Evolutionary conservation across 1,140 invertebrate genomes (phyloP), one percentile per base, ranked within the genome.

Genomic region (Prorops nasuta): DNA sequence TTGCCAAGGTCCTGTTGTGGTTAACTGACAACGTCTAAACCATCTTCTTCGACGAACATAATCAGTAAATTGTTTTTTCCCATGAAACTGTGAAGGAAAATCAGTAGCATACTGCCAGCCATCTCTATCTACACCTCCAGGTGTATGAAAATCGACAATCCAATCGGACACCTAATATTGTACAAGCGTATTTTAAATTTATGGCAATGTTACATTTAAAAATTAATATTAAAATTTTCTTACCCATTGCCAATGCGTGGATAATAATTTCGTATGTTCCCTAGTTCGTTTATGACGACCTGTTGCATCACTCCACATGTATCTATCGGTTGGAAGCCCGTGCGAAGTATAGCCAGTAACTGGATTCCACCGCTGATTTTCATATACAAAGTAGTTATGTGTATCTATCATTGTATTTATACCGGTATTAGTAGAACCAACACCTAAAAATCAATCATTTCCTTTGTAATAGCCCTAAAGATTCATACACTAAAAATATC

Each of bases 41-140:
- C 93, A 96, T 37, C 90, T 78, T 35, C 92, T 79, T 19, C 92
- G 80, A 45, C 94, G 79, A 0, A 94, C 92, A 65, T 91, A 92
- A 77, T 96, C 93, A 1, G 90, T 93, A 51, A 94, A 87, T 44
- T 88, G 81, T 71, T 93, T 94, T 57, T 87, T 84, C 0, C 84
- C 83, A 71, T 95, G 92, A 73, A 92, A 96, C 17, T 83, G 83
- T 0, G 87, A 84, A 4, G 91, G 91, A 72, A 95, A 96, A 74
- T 96, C 92, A 2, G 90, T 87, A 2, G 92, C 91, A 78, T 96
- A 96, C 69, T 96, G 93, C 94, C 94, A 96, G 2, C 93, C 93
- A 58, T 95, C 90, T 46, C 83, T 81, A 74, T 96, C 92, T 1
- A 91, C 89, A 1, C 92, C 92, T n/a, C 90, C 91, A 1, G 88